phyloP scores from a whole-genome alignment of 2,113 vertebrate species.

The Lepus europaeus region DNA sequence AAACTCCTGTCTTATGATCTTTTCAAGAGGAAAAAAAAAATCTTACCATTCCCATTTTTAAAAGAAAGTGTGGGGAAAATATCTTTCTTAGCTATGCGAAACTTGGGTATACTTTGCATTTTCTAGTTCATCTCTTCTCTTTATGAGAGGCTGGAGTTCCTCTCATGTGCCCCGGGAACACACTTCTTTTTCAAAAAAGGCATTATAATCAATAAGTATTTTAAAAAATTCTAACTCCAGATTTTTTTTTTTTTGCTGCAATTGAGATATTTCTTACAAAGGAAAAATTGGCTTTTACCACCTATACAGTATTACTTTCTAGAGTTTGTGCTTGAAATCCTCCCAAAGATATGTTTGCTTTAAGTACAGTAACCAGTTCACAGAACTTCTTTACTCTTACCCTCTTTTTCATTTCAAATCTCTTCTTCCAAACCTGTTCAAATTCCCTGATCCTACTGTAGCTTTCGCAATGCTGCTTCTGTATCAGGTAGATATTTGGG shows the following conservation, averaged over 20 bases:
- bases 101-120: not conserved
- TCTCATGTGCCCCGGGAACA: not conserved
- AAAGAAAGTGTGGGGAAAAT: not conserved
- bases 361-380: conserved; percentile 14
- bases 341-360: conserved; percentile 8
- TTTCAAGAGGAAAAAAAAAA: conserved; percentile 16
- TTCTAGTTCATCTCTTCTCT: not conserved
- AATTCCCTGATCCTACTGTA: not conserved
- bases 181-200: not conserved
- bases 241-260: not conserved
- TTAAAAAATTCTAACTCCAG: not conserved
- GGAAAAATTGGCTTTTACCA: not conserved
- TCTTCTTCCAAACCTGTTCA: not conserved
- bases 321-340: not conserved
- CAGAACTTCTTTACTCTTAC: not conserved
- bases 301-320: not conserved
- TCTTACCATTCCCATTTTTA: not conserved
- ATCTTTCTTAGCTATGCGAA: not conserved
- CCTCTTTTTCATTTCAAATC: not conserved
- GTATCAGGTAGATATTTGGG: not conserved
- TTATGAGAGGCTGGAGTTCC: not conserved
- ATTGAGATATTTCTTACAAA: not conserved
- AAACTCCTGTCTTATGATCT: not conserved
- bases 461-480: conserved; percentile 35
- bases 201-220: not conserved